Evolutionary conservation across 2,113 vertebrate species (phyloP).

Genomic region (Glaucidium brasilianum): DNA sequence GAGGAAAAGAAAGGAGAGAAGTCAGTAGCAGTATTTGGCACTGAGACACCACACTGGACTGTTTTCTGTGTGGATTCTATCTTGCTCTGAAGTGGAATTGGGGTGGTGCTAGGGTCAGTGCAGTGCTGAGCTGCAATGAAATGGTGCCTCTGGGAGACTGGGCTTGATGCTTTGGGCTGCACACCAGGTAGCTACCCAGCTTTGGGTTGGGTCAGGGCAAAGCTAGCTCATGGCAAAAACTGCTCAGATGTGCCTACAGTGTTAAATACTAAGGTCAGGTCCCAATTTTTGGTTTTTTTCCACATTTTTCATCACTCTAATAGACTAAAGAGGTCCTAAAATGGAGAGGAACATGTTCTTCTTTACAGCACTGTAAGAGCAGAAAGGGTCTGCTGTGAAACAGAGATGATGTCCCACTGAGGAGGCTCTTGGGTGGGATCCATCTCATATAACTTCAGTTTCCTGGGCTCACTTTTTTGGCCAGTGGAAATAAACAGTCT

Average conservation of each 20-base stretch:
- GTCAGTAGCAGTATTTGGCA: background rate
- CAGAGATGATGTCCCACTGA: background rate
- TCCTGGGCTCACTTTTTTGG: background rate
- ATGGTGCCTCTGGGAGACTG: background rate
- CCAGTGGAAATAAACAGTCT: background rate
- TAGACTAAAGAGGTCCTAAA: background rate
- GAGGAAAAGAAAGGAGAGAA: background rate
- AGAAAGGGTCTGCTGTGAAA: background rate
- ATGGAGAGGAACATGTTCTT: background rate
- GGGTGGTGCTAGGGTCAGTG: background rate
- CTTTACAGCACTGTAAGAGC: background rate
- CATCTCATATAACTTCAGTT: background rate
- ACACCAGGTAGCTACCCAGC: background rate
- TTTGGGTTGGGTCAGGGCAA: background rate
- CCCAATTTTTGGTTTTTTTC: background rate
- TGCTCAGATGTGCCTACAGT: rapidly evolving
- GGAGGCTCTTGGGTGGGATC: background rate
- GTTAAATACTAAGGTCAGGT: background rate
- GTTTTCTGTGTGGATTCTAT: background rate
- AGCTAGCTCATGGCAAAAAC: background rate
- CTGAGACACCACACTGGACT: background rate
- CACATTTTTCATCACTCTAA: background rate
- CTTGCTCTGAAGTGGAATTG: background rate
- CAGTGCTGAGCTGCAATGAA: background rate
- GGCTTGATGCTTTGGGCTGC: background rate